Evolutionary conservation across 2,888 invertebrate genomes (phyloP).

Genomic region (Lysandra bellargus): DNA sequence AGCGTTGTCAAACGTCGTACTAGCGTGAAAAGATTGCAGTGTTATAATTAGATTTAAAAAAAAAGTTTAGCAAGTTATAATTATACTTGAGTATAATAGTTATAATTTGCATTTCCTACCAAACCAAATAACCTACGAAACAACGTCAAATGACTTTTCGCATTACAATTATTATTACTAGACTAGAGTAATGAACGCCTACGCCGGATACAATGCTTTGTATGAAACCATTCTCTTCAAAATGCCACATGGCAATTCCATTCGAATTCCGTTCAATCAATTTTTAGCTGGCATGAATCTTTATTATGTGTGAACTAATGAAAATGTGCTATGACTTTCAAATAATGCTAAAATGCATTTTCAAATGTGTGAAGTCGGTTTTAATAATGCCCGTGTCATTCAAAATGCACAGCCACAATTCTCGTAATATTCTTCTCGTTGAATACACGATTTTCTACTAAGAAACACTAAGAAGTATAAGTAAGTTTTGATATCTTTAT

Average conservation of each 20-base stretch:
- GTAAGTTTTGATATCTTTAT: too few species aligned
- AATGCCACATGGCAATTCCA: conserved; percentile 29
- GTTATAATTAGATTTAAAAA: too few species aligned
- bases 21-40: too few species aligned
- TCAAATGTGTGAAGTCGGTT: not conserved
- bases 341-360: conserved; percentile 11
- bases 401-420: not conserved
- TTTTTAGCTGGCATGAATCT: conserved; percentile 29
- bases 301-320: conserved; percentile 28
- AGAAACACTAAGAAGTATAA: not conserved
- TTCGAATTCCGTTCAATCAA: conserved; percentile 22
- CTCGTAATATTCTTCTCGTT: not conserved
- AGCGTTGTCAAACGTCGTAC: too few species aligned
- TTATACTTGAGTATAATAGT: too few species aligned
- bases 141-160: not conserved
- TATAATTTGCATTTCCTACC: not conserved
- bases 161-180: conserved; percentile 14
- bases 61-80: too few species aligned
- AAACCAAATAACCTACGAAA: not conserved
- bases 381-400: not conserved
- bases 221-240: conserved; percentile 16
- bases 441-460: not conserved
- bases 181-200: conserved; percentile 10
- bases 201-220: conserved; percentile 9
- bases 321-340: conserved; percentile 14